Conservation (phyloP, 2,113 vertebrate species). For the Misgurnus mizolepis region DNA sequence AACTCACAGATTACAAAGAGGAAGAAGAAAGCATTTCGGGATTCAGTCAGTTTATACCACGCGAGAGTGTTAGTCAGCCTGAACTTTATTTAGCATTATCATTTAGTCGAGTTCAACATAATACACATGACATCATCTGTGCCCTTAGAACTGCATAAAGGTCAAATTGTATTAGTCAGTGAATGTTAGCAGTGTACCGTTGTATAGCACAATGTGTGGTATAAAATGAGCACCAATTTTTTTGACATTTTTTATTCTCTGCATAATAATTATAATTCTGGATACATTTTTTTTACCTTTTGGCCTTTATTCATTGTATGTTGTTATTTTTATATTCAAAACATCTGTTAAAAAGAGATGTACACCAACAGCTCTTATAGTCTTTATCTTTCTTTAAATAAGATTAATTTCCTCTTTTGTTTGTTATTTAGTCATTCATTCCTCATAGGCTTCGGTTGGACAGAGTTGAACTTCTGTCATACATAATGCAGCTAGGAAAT, state of each 20-base stretch:
- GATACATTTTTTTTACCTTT: too few species aligned
- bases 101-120: background rate
- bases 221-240: too few species aligned
- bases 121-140: background rate
- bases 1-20: constrained; percentile 35
- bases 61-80: constrained; percentile 15
- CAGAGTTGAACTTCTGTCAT: background rate
- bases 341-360: too few species aligned
- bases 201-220: too few species aligned
- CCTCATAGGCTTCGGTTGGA: background rate
- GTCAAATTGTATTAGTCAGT: background rate
- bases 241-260: too few species aligned
- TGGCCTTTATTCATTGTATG: background rate
- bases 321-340: background rate
- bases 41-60: background rate
- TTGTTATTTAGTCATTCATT: too few species aligned
- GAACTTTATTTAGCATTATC: constrained; percentile 6
- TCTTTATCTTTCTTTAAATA: too few species aligned
- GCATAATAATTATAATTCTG: too few species aligned
- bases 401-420: too few species aligned
- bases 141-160: background rate
- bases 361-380: too few species aligned
- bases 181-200: background rate
- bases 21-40: background rate
- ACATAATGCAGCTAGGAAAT: background rate